Evolutionary conservation across 2,113 vertebrate species (phyloP), one percentile per base, ranked within the genome.

Genomic region (Sebastes fasciatus): DNA sequence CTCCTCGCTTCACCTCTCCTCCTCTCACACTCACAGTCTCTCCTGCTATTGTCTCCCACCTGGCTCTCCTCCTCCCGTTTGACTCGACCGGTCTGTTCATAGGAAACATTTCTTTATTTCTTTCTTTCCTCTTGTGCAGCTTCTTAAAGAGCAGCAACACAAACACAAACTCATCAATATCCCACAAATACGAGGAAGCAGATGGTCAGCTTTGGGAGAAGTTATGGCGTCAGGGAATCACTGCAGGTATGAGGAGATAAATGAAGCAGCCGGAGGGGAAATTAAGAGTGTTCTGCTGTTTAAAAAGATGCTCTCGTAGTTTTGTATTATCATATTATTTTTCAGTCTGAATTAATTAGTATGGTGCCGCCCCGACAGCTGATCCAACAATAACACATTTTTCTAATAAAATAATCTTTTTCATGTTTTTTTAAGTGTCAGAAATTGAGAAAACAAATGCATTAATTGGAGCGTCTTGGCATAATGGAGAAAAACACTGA

Each of bases 1-100:
- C 69, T 82, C 63, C 83, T 87, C 66, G 6, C 60, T 61, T 85
- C 84, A 86, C 76, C 82, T 72, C 74, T 51, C 63, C 14, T 67
- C 67, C 73, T 45, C 76, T 23, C 19, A 62, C 34, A 21, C n/a
- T 26, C 54, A 17, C 52, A 19, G 63, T 13, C 57, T 23, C 57
- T 40, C 23, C 1, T 45, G 5, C 72, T 43, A 78, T 88, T 84
- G 85, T 88, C 67, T 83, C 26, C 70, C 75, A 51, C 80, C 55
- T 66, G 12, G 74, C 26, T 80, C 80, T 78, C 72, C 26, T 78
- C 64, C 42, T 58, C 43, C 2, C 9, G 23, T 26, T 57, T 23
- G 43, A 49, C 60, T 60, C 45, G 45, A 42, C 46, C 0, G 61
- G 7, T 72, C 67, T 80, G 62, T 63, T 78, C 72, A 68, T 66